Percentiles rank a stretch among this genome's conserved stretches.
phyloP scores from a whole-genome alignment of 2,888 invertebrate genomes.

The Lissocephala sabroskyi region DNA sequence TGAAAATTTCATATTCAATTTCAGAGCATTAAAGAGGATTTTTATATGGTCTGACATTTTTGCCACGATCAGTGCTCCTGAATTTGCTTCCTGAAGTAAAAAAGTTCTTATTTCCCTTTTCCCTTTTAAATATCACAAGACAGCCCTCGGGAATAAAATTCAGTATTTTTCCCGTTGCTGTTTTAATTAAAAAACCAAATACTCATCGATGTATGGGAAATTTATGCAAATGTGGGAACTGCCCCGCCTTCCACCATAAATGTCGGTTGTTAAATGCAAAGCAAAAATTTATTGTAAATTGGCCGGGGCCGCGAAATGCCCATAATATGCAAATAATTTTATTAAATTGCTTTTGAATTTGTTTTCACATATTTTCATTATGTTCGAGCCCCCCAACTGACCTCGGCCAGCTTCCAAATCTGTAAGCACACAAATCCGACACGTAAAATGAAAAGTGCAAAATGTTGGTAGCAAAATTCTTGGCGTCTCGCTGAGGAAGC shows the following conservation, averaged over 20 bases:
- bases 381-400: background rate
- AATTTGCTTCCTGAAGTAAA: too few species aligned
- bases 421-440: constrained; percentile 59
- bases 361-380: constrained; percentile 55
- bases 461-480: constrained; percentile 59
- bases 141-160: too few species aligned
- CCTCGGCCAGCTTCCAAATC: background rate
- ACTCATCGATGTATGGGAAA: background rate
- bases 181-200: constrained; percentile 2
- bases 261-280: constrained; percentile 18
- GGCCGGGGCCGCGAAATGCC: background rate
- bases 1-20: too few species aligned
- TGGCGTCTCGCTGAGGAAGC: constrained; percentile 23
- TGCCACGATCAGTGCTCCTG: too few species aligned
- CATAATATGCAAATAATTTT: background rate
- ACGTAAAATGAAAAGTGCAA: constrained; percentile 65
- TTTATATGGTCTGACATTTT: too few species aligned
- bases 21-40: too few species aligned
- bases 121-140: too few species aligned
- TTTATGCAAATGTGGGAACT: background rate
- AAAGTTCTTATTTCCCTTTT: too few species aligned
- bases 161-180: too few species aligned
- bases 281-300: constrained; percentile 33
- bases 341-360: constrained; percentile 48
- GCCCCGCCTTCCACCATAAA: background rate